Evolutionary conservation across 2,888 invertebrate genomes (phyloP).

Genomic region (Metalampra italica): DNA sequence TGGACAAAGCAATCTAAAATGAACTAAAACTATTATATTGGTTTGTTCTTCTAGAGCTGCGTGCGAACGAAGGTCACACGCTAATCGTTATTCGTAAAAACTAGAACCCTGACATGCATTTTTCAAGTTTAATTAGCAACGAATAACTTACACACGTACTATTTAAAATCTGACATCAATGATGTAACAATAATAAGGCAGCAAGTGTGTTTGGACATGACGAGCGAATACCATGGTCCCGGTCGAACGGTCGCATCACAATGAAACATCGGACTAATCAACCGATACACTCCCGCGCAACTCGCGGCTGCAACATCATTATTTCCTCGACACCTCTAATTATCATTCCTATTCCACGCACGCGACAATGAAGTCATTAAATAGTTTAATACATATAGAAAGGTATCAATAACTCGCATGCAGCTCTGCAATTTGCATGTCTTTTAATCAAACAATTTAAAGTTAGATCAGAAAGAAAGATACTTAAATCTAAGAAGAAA

Average conservation of each 20-base stretch:
- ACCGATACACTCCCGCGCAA: constrained; percentile 7
- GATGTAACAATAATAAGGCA: neutral
- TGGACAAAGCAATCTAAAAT: no score
- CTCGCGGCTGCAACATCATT: neutral
- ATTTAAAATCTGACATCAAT: neutral
- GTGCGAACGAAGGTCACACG: neutral
- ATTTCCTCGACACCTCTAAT: constrained; percentile 5
- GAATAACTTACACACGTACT: neutral
- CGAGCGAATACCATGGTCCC: constrained; percentile 29
- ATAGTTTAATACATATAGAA: constrained; percentile 4
- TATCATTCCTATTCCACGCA: constrained; percentile 8
- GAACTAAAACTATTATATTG: no score
- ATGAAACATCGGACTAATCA: constrained; percentile 18
- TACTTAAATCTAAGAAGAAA: no score
- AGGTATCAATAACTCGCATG: neutral
- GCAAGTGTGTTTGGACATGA: constrained; percentile 13
- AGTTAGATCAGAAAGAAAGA: no score
- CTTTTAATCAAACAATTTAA: no score
- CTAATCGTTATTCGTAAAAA: neutral
- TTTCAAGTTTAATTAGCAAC: neutral
- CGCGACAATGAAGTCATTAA: constrained; percentile 5
- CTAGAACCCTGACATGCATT: neutral
- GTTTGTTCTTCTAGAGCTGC: no score
- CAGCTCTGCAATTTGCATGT: neutral
- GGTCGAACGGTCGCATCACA: constrained; percentile 31